Evolutionary conservation across 2,888 invertebrate species (phyloP).

Genomic region (Drosophila formosana): DNA sequence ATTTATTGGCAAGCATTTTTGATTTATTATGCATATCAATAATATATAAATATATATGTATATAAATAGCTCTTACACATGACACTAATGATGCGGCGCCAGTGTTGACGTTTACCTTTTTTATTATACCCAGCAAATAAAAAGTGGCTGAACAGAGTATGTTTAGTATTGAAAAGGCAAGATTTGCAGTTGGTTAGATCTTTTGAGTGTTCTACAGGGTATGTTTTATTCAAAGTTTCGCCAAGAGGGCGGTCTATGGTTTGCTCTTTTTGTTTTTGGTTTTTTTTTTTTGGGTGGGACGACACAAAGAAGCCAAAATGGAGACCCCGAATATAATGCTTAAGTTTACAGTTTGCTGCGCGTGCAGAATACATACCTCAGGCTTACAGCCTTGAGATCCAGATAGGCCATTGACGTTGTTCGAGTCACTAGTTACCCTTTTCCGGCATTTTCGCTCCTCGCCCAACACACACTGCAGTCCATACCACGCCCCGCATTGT

Average conservation of each 20-base stretch:
- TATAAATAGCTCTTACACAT: slow-evolving; percentile 62
- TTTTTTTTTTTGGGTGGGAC: slow-evolving; percentile 28
- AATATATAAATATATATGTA: slow-evolving; percentile 49
- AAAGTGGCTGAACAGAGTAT: neutral
- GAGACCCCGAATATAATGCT: slow-evolving; percentile 19
- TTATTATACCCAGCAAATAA: neutral
- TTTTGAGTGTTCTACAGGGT: neutral
- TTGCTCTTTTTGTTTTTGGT: slow-evolving; percentile 20
- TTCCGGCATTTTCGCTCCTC: slow-evolving; percentile 38
- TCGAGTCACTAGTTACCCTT: slow-evolving; percentile 66
- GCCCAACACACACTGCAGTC: neutral
- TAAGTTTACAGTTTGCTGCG: slow-evolving; percentile 34
- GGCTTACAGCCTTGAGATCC: slow-evolving; percentile 52
- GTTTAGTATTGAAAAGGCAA: neutral
- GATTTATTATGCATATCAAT: slow-evolving; percentile 76
- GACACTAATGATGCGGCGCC: slow-evolving; percentile 71
- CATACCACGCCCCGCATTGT: slow-evolving; percentile 53
- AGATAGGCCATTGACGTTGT: slow-evolving; percentile 48
- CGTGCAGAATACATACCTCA: slow-evolving; percentile 9
- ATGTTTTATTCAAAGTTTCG: neutral
- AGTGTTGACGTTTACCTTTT: slow-evolving; percentile 52
- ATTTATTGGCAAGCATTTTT: slow-evolving; percentile 76
- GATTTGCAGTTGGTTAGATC: neutral
- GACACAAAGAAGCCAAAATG: slow-evolving; percentile 23
- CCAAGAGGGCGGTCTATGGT: slow-evolving; percentile 1